phyloP scores from a whole-genome alignment of 2,113 vertebrate species.

The Protobothrops mucrosquamatus region DNA sequence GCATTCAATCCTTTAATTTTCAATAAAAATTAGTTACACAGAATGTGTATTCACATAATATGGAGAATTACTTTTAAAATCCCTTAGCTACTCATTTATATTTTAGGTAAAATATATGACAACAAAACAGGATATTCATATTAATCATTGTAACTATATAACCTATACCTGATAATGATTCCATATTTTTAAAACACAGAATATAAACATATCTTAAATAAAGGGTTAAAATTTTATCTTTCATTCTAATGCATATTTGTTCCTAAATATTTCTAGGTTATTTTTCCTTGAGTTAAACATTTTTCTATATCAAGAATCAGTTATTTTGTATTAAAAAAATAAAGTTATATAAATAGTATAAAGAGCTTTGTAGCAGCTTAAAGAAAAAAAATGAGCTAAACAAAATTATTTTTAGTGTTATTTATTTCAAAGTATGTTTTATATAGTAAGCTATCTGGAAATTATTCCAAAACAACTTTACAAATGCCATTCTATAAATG shows the following conservation, averaged over 20 bases:
- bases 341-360: not conserved
- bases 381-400: not conserved
- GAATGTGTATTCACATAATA: not conserved
- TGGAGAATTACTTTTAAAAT: not conserved
- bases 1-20: not conserved
- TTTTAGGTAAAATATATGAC: not conserved
- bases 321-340: not conserved
- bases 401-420: not conserved
- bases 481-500: not conserved
- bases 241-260: not conserved
- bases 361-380: not conserved
- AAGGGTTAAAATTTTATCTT: not conserved
- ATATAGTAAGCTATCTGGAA: not conserved
- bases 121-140: not conserved
- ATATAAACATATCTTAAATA: not conserved
- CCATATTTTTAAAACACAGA: not conserved
- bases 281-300: not conserved
- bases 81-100: not conserved
- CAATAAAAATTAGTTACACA: not conserved
- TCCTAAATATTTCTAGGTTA: not conserved
- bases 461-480: slow-evolving; percentile 1
- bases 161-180: not conserved
- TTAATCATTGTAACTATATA: not conserved
- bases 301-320: not conserved
- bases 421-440: not conserved